These are phyloP conservation scores for Varanus salvator DNA, from an alignment of 2,113 vertebrate genomes.

Conservation along the genomic window DNA sequence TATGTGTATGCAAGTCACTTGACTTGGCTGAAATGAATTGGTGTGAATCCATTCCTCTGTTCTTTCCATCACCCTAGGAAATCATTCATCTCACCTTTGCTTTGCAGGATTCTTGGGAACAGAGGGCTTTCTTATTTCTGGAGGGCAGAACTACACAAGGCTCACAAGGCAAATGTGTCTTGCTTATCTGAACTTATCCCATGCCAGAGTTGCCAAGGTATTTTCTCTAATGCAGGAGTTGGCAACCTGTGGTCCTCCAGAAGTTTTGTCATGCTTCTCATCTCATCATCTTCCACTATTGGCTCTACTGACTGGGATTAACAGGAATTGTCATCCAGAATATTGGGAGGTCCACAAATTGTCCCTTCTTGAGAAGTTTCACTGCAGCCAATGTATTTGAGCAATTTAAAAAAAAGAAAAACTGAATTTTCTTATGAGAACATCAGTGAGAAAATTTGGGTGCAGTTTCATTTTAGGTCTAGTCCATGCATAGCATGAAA, in stretches of 20 bases:
- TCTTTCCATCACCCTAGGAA: no score
- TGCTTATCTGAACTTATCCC: not conserved
- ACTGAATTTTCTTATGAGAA: not conserved
- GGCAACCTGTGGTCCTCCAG: no score
- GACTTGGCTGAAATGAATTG: not conserved
- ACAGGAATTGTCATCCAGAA: no score
- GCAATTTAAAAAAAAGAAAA: no score
- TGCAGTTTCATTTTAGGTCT: not conserved
- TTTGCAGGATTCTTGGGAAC: not conserved
- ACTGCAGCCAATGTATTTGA: not conserved
- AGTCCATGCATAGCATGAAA: conserved; percentile 14
- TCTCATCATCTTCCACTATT: no score
- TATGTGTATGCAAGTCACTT: not conserved
- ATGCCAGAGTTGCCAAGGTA: not conserved
- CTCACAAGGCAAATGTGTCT: not conserved
- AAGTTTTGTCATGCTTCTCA: no score
- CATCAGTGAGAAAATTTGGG: not conserved
- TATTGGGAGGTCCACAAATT: not conserved
- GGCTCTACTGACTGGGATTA: no score
- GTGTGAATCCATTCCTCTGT: not conserved
- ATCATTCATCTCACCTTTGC: not conserved
- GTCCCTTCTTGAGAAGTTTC: not conserved
- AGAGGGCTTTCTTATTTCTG: not conserved
- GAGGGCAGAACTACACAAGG: not conserved
- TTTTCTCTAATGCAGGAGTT: not conserved